Conservation (phyloP, 2,888 invertebrate species). For the Phortica okadai region DNA sequence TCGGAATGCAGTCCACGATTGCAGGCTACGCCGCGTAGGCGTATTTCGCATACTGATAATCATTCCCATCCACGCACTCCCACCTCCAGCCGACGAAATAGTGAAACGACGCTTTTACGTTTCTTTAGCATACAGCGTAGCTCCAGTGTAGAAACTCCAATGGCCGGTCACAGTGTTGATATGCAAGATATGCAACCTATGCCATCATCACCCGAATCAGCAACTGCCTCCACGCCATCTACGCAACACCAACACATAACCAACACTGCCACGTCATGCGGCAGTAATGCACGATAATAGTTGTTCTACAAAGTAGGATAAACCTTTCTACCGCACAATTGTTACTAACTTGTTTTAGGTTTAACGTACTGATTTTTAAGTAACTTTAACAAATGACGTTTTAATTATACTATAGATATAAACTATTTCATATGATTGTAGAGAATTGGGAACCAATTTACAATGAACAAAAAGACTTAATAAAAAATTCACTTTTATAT, state of each 20-base stretch:
- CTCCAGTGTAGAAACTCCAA: background rate
- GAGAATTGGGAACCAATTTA: conserved; percentile 46
- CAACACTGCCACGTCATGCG: background rate
- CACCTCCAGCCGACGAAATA: conserved; percentile 73
- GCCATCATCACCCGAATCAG: conserved; percentile 31
- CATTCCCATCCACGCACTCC: conserved; percentile 68
- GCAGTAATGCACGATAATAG: background rate
- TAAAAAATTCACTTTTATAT: conserved; percentile 15
- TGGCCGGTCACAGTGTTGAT: conserved; percentile 9
- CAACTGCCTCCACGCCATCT: background rate
- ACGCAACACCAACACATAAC: background rate
- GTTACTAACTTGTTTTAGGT: conserved; percentile 44
- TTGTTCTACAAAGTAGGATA: conserved; percentile 8
- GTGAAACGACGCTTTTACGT: conserved; percentile 74
- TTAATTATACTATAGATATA: conserved; percentile 31
- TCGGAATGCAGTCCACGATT: conserved; percentile 68
- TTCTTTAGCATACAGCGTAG: conserved; percentile 73
- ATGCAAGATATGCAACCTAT: conserved; percentile 45
- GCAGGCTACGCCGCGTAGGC: conserved; percentile 62
- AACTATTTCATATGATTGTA: conserved; percentile 37
- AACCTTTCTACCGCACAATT: conserved; percentile 25
- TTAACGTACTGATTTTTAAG: background rate
- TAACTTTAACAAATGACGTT: background rate
- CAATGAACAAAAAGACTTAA: conserved; percentile 45
- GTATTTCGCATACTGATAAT: conserved; percentile 64